Conservation (phyloP, 2,888 invertebrate genomes). For the Nomada ruficornis region DNA sequence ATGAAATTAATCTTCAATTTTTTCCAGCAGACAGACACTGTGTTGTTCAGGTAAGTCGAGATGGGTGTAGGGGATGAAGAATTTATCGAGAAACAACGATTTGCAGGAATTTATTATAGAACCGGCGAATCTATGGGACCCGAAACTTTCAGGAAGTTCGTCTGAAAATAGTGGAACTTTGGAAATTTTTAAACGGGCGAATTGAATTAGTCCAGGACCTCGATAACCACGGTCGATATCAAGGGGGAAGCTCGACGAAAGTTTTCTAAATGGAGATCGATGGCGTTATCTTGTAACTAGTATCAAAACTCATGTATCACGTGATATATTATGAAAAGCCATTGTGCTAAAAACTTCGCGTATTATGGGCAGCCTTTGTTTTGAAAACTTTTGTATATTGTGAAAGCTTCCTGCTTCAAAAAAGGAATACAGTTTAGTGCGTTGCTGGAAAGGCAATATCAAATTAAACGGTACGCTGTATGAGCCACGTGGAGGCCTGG, state of each 20-base stretch:
- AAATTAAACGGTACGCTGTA: neutral
- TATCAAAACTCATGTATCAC: too few species aligned
- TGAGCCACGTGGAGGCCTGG: neutral
- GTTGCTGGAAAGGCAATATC: too few species aligned
- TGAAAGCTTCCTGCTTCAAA: too few species aligned
- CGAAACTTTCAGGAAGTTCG: neutral
- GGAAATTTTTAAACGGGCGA: conserved; percentile 6
- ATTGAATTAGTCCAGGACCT: conserved; percentile 2
- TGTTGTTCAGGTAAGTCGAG: neutral
- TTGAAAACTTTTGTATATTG: too few species aligned
- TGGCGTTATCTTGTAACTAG: too few species aligned
- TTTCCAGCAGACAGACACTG: neutral
- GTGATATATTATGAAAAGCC: too few species aligned
- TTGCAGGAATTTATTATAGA: conserved; percentile 17
- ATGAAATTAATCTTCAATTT: conserved; percentile 5
- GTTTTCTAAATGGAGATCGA: neutral
- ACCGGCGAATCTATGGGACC: neutral
- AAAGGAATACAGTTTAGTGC: too few species aligned
- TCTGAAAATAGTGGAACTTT: neutral
- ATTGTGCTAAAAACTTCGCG: too few species aligned
- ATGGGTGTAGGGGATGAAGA: too few species aligned
- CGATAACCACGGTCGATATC: neutral
- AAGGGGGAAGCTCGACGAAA: neutral
- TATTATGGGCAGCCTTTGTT: too few species aligned
- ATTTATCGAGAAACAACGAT: neutral